A percentile compares a stretch with the other conserved stretches of the same genome.
Evolutionary conservation across 2,888 invertebrate species (phyloP).

Genomic region (Caenorhabditis sp.): DNA sequence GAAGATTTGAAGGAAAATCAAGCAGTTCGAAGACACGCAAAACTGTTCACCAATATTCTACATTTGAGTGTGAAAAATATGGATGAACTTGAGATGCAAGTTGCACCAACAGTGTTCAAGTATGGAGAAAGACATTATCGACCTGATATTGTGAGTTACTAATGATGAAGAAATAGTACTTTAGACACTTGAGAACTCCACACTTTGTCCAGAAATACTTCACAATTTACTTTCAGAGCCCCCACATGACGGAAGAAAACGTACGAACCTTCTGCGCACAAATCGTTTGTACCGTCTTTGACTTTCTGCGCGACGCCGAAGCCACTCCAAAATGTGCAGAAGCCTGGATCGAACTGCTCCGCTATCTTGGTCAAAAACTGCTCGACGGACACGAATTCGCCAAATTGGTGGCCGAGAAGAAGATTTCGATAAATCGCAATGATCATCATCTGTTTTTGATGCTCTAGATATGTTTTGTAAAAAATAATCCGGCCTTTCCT

Average conservation of each 20-base stretch:
- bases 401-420: slow-evolving; percentile 45
- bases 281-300: slow-evolving; percentile 58
- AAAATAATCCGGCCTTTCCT: no score
- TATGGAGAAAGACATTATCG: slow-evolving; percentile 61
- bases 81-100: slow-evolving; percentile 62
- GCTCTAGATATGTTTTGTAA: slow-evolving; percentile 16
- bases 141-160: slow-evolving; percentile 32
- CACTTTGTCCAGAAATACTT: neutral
- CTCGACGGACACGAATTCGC: slow-evolving; percentile 58
- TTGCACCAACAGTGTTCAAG: slow-evolving; percentile 61
- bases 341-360: slow-evolving; percentile 59
- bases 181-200: neutral
- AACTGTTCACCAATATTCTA: slow-evolving; percentile 59
- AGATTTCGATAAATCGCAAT: slow-evolving; percentile 54
- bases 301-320: slow-evolving; percentile 51
- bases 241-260: slow-evolving; percentile 56
- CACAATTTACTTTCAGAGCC: slow-evolving; percentile 31
- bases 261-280: slow-evolving; percentile 63
- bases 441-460: slow-evolving; percentile 53
- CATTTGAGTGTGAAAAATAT: slow-evolving; percentile 60
- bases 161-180: neutral
- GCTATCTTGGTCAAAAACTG: slow-evolving; percentile 55
- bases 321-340: slow-evolving; percentile 51
- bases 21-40: slow-evolving; percentile 51
- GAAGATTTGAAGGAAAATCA: slow-evolving; percentile 41